These are phyloP conservation scores for Hartigia nigra DNA, from an alignment of 2,888 invertebrate genomes.

Conservation along the genomic window DNA sequence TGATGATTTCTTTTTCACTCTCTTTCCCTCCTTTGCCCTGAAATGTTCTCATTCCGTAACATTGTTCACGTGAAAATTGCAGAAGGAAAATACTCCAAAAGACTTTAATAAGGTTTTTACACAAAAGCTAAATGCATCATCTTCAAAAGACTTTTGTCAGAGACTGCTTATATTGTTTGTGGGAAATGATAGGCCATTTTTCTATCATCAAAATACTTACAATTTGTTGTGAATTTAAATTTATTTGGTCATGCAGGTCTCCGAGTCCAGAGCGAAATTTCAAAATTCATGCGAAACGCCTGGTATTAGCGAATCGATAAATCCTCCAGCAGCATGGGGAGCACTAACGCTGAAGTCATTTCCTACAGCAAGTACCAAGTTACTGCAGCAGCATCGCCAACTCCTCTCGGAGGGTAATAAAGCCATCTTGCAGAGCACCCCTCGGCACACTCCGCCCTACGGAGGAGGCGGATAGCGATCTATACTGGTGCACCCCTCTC, in stretches of 20 bases:
- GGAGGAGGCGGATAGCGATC: constrained; percentile 56
- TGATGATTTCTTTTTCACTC: background rate
- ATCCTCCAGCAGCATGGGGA: constrained; percentile 33
- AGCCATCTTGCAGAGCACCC: constrained; percentile 62
- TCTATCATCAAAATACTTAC: background rate
- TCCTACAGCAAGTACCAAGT: constrained; percentile 52
- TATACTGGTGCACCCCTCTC: constrained; percentile 55
- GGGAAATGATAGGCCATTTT: background rate
- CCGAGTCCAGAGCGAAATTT: background rate
- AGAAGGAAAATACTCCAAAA: background rate
- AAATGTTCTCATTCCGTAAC: background rate
- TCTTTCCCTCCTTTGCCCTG: background rate
- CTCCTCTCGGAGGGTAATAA: constrained; percentile 41
- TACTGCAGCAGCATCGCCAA: constrained; percentile 52
- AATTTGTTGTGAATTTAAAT: background rate
- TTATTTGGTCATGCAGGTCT: background rate
- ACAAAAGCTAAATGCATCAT: background rate
- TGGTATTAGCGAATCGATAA: constrained; percentile 48
- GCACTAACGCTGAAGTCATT: constrained; percentile 49
- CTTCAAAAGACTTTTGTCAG: background rate
- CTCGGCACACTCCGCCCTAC: constrained; percentile 39
- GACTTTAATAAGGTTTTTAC: background rate
- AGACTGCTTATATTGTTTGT: background rate
- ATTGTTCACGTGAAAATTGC: background rate
- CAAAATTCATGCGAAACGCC: background rate